These are phyloP conservation scores for Ictidomys tridecemlineatus DNA, from an alignment of 2,113 vertebrate genomes.

Conservation along the genomic window DNA sequence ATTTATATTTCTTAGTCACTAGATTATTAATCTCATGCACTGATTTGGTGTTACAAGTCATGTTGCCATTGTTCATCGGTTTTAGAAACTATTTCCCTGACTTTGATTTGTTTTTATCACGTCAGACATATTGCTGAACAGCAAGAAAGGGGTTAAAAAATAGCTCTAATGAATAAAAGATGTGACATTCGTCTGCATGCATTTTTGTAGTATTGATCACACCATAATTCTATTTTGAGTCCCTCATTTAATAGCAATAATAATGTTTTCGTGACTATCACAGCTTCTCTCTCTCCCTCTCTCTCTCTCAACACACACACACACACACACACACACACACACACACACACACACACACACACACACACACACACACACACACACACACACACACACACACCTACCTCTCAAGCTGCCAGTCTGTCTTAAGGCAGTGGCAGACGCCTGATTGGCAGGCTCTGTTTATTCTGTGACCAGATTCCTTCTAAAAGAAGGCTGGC, in stretches of 20 bases:
- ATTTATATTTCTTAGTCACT: constrained; percentile 16
- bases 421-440: constrained; percentile 57
- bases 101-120: constrained; percentile 35
- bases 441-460: constrained; percentile 66
- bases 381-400: not conserved
- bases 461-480: constrained; percentile 79
- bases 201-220: constrained; percentile 41
- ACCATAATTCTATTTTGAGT: constrained; percentile 53
- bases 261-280: constrained; percentile 49
- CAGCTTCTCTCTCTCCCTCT: not conserved
- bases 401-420: not conserved
- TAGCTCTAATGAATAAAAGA: constrained; percentile 24
- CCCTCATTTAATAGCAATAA: constrained; percentile 49
- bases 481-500: constrained; percentile 78
- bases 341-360: not conserved
- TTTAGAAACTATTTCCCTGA: constrained; percentile 53
- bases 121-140: constrained; percentile 6
- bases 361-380: not conserved
- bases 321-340: not conserved
- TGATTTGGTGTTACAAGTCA: constrained; percentile 18
- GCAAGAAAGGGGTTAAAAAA: constrained; percentile 52
- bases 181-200: not conserved
- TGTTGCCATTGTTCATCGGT: not conserved
- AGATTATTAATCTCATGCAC: not conserved
- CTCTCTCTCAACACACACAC: too few relatives aligned